A percentile compares a stretch with the other conserved stretches of the same genome.
Evolutionary conservation across 2,113 vertebrate genomes (phyloP).

Genomic region (Callorhinus ursinus): DNA sequence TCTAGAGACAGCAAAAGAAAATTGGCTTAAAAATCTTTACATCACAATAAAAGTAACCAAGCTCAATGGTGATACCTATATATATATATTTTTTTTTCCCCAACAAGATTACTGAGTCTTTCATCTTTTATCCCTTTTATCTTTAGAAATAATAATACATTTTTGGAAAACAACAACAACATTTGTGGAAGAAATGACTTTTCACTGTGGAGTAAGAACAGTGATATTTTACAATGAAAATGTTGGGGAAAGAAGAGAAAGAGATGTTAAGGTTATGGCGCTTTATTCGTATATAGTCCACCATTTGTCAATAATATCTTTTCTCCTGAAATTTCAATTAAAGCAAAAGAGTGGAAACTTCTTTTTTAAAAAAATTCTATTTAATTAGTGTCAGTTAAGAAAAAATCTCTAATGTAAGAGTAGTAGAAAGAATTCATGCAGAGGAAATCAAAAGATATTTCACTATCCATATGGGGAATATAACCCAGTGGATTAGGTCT

Average conservation of each 20-base stretch:
- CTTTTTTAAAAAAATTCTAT: neutral
- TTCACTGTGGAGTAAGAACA: neutral
- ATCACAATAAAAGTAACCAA: neutral
- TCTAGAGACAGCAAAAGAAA: neutral
- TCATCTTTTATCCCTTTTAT: conserved; percentile 47
- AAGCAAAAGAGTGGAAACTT: conserved; percentile 36
- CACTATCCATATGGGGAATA: neutral
- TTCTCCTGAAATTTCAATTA: conserved; percentile 42
- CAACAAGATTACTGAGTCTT: neutral
- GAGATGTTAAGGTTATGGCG: neutral
- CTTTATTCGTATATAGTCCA: neutral
- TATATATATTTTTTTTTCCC: neutral
- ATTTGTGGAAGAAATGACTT: conserved; percentile 34
- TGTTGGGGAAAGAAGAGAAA: neutral
- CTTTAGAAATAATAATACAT: conserved; percentile 42
- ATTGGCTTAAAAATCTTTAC: conserved; percentile 24
- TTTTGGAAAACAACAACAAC: conserved; percentile 34
- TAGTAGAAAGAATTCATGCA: neutral
- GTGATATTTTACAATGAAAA: neutral
- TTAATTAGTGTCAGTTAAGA: conserved; percentile 50
- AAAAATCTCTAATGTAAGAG: neutral
- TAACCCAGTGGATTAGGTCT: neutral
- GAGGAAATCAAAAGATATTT: conserved; percentile 44
- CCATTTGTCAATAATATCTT: neutral
- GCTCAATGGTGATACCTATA: neutral